These are phyloP conservation scores for Bovichtus diacanthus DNA, from an alignment of 2,797 vertebrate species.

Conservation along the genomic window DNA sequence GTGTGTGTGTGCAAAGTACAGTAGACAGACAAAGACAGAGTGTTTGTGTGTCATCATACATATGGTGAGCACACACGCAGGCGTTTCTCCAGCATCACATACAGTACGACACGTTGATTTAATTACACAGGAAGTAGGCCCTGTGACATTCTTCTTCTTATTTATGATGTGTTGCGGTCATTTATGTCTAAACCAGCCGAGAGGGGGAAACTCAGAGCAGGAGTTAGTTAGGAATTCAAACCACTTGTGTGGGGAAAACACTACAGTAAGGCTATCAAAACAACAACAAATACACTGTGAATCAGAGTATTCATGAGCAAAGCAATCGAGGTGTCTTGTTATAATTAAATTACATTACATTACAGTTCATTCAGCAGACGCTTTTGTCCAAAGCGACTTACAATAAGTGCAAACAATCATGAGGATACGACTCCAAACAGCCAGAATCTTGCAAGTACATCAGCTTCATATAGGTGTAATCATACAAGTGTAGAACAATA, in stretches of 20 bases:
- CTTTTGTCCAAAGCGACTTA: too few relatives aligned
- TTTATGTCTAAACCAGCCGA: constrained; percentile 69
- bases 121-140: constrained; percentile 84
- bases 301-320: neutral
- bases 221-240: constrained; percentile 75
- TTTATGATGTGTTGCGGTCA: constrained; percentile 82
- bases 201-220: constrained; percentile 71
- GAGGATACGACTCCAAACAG: too few relatives aligned
- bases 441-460: too few relatives aligned
- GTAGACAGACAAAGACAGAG: constrained; percentile 27
- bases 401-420: too few relatives aligned
- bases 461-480: too few relatives aligned
- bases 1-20: constrained; percentile 29
- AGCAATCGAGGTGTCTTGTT: neutral
- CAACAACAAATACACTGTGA: constrained; percentile 34
- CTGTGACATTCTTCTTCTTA: constrained; percentile 77
- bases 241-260: constrained; percentile 59
- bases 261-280: constrained; percentile 57
- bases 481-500: too few relatives aligned
- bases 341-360: too few relatives aligned
- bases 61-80: constrained; percentile 69
- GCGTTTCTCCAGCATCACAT: constrained; percentile 43
- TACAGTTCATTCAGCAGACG: too few relatives aligned
- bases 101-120: constrained; percentile 76
- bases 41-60: constrained; percentile 55